These are phyloP conservation scores for Hirundichthys speculiger DNA, from an alignment of 2,113 vertebrate species.

Conservation along the genomic window DNA sequence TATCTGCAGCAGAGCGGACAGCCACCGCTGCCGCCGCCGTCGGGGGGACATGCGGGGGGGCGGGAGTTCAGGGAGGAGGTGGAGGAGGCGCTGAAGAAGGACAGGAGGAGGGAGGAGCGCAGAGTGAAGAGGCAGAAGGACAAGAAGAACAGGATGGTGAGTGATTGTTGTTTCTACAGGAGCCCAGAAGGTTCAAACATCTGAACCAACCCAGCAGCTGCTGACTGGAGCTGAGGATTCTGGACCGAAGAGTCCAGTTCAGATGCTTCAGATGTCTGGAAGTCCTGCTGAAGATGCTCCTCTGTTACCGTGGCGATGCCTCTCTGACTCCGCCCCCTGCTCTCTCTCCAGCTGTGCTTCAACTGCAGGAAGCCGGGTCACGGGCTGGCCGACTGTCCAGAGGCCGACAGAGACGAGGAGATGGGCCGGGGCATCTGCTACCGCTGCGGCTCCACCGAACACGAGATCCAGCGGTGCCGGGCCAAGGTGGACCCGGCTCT, in stretches of 20 bases:
- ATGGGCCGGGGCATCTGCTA: slow-evolving; percentile 94
- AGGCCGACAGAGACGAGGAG: slow-evolving; percentile 87
- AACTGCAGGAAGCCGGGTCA: slow-evolving; percentile 95
- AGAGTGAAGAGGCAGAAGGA: slow-evolving; percentile 86
- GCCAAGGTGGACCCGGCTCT: slow-evolving; percentile 91
- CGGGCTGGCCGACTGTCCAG: slow-evolving; percentile 91
- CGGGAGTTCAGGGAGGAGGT: slow-evolving; percentile 71
- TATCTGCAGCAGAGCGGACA: slow-evolving; percentile 76
- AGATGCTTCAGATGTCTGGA: no score
- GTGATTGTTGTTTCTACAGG: no score
- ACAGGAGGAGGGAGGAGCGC: slow-evolving; percentile 84
- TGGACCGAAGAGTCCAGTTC: no score
- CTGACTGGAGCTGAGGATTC: no score
- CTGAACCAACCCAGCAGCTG: no score
- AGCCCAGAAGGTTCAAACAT: no score
- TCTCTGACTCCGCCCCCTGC: no score
- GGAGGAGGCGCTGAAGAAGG: slow-evolving; percentile 82
- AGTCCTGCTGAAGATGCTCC: no score
- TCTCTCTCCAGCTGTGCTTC: slow-evolving; percentile 87
- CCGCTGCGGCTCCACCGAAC: slow-evolving; percentile 95
- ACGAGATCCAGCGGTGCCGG: slow-evolving; percentile 89
- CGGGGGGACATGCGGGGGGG: neutral
- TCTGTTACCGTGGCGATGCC: no score
- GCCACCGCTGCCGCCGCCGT: slow-evolving; percentile 15
- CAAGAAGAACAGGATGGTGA: slow-evolving; percentile 90